Percentiles rank a stretch among this genome's conserved stretches.
phyloP scores from a whole-genome alignment of 2,113 vertebrate genomes.

The Oreocharis arfaki region DNA sequence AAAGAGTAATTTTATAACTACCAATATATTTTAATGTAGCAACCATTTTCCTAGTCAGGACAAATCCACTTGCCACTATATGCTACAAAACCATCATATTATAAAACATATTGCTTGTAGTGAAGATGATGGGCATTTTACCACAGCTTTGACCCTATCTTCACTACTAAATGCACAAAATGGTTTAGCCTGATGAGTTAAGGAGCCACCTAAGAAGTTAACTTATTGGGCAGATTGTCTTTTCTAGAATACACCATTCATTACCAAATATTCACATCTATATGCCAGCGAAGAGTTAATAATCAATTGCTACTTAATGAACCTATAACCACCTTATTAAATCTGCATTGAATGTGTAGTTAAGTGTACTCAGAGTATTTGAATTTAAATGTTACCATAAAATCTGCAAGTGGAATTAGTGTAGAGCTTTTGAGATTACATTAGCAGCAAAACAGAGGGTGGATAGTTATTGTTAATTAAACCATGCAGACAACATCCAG shows the following conservation, averaged over 20 bases:
- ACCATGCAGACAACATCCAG: background rate
- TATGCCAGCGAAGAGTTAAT: constrained; percentile 10
- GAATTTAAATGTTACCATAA: constrained; percentile 34
- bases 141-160: background rate
- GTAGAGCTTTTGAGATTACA: constrained; percentile 5
- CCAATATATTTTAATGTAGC: background rate
- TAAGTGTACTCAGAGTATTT: constrained; percentile 19
- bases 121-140: background rate
- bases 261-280: background rate
- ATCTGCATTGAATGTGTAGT: background rate
- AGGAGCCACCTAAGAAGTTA: background rate
- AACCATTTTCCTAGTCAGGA: background rate
- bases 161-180: background rate
- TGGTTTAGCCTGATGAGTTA: background rate
- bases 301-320: constrained; percentile 15
- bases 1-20: background rate
- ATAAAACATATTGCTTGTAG: background rate
- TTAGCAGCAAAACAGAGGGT: constrained; percentile 4
- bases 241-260: background rate
- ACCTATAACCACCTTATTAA: constrained; percentile 19
- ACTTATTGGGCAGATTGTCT: background rate
- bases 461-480: constrained; percentile 36
- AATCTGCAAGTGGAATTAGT: constrained; percentile 28
- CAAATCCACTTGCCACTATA: background rate
- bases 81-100: background rate